These are phyloP conservation scores for Planococcus citri DNA, from an alignment of 1,140 invertebrate species.

Conservation along the genomic window DNA sequence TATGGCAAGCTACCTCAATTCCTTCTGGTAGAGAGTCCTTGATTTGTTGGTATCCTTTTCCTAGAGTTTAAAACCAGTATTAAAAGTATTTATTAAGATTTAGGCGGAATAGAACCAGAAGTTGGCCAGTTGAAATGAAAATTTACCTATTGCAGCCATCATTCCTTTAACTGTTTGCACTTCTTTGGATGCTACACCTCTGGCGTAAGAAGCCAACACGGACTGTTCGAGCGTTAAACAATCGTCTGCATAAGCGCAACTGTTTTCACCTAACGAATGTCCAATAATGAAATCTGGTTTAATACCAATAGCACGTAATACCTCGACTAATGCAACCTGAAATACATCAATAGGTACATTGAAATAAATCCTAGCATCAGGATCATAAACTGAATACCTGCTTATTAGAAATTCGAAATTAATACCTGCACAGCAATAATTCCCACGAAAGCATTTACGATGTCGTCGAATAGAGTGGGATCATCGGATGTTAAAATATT, in stretches of 20 bases:
- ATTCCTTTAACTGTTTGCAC: constrained; percentile 40
- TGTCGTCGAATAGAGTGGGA: constrained; percentile 61
- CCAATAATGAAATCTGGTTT: constrained; percentile 52
- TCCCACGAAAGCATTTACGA: constrained; percentile 77
- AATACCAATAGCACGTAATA: constrained; percentile 41
- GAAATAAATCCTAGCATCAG: constrained; percentile 34
- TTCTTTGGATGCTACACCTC: constrained; percentile 46
- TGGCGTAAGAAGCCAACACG: constrained; percentile 46
- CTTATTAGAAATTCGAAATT: neutral
- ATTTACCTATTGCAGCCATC: constrained; percentile 42
- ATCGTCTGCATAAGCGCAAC: constrained; percentile 59
- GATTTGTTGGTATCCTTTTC: constrained; percentile 47
- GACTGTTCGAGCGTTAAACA: constrained; percentile 50
- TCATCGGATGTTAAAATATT: constrained; percentile 61
- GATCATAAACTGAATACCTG: neutral
- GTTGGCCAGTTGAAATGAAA: neutral
- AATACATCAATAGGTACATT: constrained; percentile 47
- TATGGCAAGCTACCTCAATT: constrained; percentile 58
- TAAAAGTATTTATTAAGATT: neutral
- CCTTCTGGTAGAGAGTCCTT: constrained; percentile 44
- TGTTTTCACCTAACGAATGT: constrained; percentile 53
- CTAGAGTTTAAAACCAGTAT: constrained; percentile 37
- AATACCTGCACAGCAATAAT: constrained; percentile 68
- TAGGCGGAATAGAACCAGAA: too few species aligned
- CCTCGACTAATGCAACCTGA: constrained; percentile 59